These are phyloP conservation scores for Bombus fervidus DNA, from an alignment of 1,140 invertebrate genomes.

Conservation along the genomic window DNA sequence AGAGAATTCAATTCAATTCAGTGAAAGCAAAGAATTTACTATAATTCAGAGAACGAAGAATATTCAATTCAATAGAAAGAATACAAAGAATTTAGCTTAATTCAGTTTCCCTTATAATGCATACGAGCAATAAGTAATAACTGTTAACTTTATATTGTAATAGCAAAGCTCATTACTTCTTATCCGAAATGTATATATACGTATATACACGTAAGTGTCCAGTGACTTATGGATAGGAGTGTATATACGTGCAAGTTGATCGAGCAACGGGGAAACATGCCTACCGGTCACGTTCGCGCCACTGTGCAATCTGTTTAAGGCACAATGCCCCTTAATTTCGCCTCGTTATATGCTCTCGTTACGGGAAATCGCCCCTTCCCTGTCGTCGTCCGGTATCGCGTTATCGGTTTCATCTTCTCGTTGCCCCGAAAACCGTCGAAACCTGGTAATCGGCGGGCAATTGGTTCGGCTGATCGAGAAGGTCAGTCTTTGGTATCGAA, in stretches of 20 bases:
- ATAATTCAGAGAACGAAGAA: neutral
- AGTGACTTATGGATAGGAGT: neutral
- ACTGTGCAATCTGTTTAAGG: slow-evolving; percentile 72
- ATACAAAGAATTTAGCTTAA: neutral
- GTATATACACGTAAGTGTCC: neutral
- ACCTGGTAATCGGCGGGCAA: slow-evolving; percentile 38
- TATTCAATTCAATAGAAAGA: neutral
- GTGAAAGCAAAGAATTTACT: neutral
- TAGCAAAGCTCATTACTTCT: neutral
- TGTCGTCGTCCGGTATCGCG: slow-evolving; percentile 30
- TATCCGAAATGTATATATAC: neutral
- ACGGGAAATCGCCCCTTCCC: slow-evolving; percentile 39
- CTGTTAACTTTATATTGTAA: too few species aligned
- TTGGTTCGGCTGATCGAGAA: slow-evolving; percentile 1
- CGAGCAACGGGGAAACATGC: slow-evolving; percentile 37
- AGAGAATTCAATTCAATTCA: neutral
- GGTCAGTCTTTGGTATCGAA: neutral
- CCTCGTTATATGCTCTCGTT: slow-evolving; percentile 62
- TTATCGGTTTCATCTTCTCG: slow-evolving; percentile 45
- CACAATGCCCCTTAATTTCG: slow-evolving; percentile 75
- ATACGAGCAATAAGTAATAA: neutral
- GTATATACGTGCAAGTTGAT: slow-evolving; percentile 31
- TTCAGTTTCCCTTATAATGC: neutral
- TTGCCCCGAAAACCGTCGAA: slow-evolving; percentile 16
- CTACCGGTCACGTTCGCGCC: slow-evolving; percentile 67